Evolutionary conservation across 2,888 invertebrate genomes (phyloP).

Genomic region (Agelastica alni): DNA sequence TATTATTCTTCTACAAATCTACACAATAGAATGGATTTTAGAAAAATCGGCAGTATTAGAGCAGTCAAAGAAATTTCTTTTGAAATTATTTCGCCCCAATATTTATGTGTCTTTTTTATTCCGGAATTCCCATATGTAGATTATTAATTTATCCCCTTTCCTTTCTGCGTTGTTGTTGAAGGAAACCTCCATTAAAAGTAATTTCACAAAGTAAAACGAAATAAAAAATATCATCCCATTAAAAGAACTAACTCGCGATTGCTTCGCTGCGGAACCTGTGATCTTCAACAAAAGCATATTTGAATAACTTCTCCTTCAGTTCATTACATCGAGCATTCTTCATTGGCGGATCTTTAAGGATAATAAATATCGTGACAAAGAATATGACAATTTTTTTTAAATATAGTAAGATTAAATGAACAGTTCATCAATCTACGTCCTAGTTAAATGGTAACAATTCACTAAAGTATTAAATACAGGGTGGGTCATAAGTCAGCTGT

Average conservation of each 20-base stretch:
- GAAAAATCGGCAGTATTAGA: slow-evolving; percentile 6
- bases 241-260: slow-evolving; percentile 37
- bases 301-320: slow-evolving; percentile 46
- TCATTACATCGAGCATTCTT: slow-evolving; percentile 50
- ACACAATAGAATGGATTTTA: no score
- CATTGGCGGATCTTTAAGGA: slow-evolving; percentile 15
- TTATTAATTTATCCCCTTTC: slow-evolving; percentile 28
- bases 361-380: no score
- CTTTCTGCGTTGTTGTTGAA: slow-evolving; percentile 24
- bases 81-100: slow-evolving; percentile 10
- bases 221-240: slow-evolving; percentile 45
- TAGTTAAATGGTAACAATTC: no score
- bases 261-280: slow-evolving; percentile 36
- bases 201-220: slow-evolving; percentile 43
- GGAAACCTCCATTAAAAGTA: slow-evolving; percentile 35
- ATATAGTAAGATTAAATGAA: no score
- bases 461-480: no score
- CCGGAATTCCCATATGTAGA: slow-evolving; percentile 24
- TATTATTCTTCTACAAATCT: no score
- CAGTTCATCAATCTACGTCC: no score
- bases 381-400: no score
- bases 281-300: slow-evolving; percentile 49
- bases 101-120: slow-evolving; percentile 21
- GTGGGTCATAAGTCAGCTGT: no score
- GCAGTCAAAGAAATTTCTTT: slow-evolving; percentile 18